These are phyloP conservation scores for Psix sp. DNA, from an alignment of 1,140 invertebrate species.

Conservation along the genomic window DNA sequence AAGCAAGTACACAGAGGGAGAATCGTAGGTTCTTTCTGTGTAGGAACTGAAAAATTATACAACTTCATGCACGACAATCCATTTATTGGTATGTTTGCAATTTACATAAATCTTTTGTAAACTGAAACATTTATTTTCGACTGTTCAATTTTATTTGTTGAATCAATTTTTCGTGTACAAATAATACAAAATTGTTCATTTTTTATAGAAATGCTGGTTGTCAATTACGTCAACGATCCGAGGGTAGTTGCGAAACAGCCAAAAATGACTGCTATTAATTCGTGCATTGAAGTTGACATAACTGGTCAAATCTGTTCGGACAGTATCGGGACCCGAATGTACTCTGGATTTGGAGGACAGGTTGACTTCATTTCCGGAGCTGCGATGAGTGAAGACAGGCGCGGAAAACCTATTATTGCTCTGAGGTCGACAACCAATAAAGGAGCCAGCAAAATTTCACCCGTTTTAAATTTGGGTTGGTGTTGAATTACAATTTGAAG, in stretches of 20 bases:
- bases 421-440: conserved; percentile 90
- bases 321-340: conserved; percentile 94
- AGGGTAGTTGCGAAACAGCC: conserved; percentile 89
- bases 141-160: no score
- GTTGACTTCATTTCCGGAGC: conserved; percentile 98
- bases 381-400: conserved; percentile 90
- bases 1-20: conserved; percentile 90
- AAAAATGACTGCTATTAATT: conserved; percentile 96
- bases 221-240: conserved; percentile 91
- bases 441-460: conserved; percentile 93
- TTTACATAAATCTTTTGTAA: neutral
- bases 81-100: conserved; percentile 83
- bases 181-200: neutral
- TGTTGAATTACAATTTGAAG: neutral
- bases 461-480: conserved; percentile 87
- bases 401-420: conserved; percentile 95
- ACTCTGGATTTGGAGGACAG: conserved; percentile 95
- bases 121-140: no score
- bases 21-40: conserved; percentile 93
- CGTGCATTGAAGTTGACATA: conserved; percentile 96
- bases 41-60: conserved; percentile 92
- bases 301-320: conserved; percentile 95
- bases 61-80: conserved; percentile 96
- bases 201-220: conserved; percentile 87
- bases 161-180: no score